Evolutionary conservation across 2,888 invertebrate genomes (phyloP).

Genomic region (Mantis religiosa): DNA sequence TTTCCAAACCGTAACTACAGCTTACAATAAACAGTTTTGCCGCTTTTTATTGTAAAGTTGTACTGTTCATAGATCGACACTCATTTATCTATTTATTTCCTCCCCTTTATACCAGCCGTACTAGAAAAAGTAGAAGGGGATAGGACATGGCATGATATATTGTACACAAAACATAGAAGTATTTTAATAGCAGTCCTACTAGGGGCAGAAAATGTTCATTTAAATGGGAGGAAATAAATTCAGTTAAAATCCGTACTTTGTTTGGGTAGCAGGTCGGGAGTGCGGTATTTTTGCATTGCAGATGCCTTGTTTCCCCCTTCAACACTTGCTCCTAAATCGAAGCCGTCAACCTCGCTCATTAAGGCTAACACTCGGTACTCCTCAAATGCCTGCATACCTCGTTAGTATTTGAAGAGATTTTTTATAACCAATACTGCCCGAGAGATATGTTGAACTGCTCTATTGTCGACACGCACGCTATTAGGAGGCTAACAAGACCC

Average conservation of each 20-base stretch:
- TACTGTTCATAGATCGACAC: too few species aligned
- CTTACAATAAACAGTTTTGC: too few species aligned
- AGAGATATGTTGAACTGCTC: too few species aligned
- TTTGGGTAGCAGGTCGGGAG: background rate
- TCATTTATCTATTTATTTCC: too few species aligned
- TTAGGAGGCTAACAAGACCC: background rate
- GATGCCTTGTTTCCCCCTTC: background rate
- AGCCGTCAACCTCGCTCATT: background rate
- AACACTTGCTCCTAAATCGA: background rate
- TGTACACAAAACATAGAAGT: background rate
- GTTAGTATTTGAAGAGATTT: background rate
- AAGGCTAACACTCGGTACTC: background rate
- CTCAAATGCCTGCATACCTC: background rate
- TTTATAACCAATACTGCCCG: background rate
- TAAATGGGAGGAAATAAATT: background rate
- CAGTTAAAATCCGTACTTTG: background rate
- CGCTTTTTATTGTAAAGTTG: too few species aligned
- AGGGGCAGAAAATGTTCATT: background rate
- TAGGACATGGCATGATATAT: background rate
- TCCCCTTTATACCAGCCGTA: too few species aligned
- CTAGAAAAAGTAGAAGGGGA: too few species aligned
- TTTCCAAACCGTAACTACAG: too few species aligned
- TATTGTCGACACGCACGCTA: background rate
- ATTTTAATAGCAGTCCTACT: background rate
- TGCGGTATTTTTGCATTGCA: background rate